Base-by-base conservation (phyloP, 2,113 vertebrate genomes). In the Atractosteus spatula region DNA sequence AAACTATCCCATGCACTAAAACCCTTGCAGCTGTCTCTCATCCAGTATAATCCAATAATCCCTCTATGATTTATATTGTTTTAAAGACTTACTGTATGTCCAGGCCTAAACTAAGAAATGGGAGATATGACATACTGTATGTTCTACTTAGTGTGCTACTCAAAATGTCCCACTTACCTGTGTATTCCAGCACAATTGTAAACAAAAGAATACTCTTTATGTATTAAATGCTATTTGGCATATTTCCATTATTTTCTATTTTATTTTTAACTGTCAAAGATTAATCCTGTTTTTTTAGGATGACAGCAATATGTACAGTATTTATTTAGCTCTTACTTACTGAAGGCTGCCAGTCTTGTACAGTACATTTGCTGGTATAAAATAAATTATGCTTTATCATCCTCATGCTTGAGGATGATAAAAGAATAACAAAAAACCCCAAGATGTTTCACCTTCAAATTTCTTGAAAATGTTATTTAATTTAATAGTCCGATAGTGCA, bases 401-500 rank as follows among this genome's bases (percentile, higher is more conserved):
- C 62, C 62, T 64, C 7, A 51, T 29, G 17, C 41, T 64, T 3
- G 62, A 64, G 41, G 41, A 8, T 16, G 62, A 64, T 64, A 64
- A 64, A 64, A 3, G 62, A 17, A 42, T 64, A 7, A 10, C 2
- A 64, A 17, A 10, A 51, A 51, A 51, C 16, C 29, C 29, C 3
- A 10, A 7, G 62, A 16, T 64, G 17, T 12, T 41, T 64, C 62
- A 41, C 62, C 57, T 61, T 42, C 12, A 13, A 14, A 66, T 12
- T 14, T 14, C 12, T 42, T n/a, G 7, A 55, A 55, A 55, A 41
- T 3, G 7, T 17, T 64, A 44, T 62, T 55, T 44, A 64, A 56
- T 74, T 69, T 14, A 74, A 51, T 74, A 68, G 47, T 68, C 12
- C 43, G 55, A 29, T 64, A 63, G 63, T 51, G 41, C 59, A 12